Conservation (phyloP, 1,140 invertebrate species). For the Lasioglossum baleicum region DNA sequence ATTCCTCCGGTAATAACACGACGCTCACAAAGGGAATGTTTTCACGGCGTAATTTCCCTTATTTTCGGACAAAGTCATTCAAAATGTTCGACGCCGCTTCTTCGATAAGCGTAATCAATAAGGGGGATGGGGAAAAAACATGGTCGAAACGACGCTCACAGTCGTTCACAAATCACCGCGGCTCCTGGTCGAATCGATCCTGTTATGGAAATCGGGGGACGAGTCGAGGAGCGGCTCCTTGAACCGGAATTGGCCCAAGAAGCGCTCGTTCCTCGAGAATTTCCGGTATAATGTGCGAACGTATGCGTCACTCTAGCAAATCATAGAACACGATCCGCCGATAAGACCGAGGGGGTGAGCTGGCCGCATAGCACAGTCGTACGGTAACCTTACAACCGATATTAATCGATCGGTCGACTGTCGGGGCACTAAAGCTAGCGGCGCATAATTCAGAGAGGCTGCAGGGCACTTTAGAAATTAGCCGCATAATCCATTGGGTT, state of each 20-base stretch:
- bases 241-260: constrained; percentile 26
- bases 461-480: constrained; percentile 73
- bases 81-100: too few relatives aligned
- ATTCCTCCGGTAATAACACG: too few relatives aligned
- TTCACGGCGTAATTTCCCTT: too few relatives aligned
- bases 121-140: too few relatives aligned
- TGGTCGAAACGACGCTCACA: too few relatives aligned
- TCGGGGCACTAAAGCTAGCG: constrained; percentile 55
- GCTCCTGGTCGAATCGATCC: neutral
- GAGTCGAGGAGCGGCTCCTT: constrained; percentile 9
- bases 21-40: too few relatives aligned
- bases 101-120: too few relatives aligned
- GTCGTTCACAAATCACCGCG: neutral
- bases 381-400: constrained; percentile 42
- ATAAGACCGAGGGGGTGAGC: constrained; percentile 18
- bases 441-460: constrained; percentile 68
- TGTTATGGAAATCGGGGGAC: constrained; percentile 3
- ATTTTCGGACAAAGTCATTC: too few relatives aligned
- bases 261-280: constrained; percentile 23
- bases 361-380: neutral
- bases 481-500: constrained; percentile 72
- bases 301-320: constrained; percentile 41
- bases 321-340: constrained; percentile 25
- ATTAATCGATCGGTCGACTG: constrained; percentile 66
- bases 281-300: constrained; percentile 36